phyloP scores from a whole-genome alignment of 2,888 invertebrate species.

The Lasioglossum zephyrum region DNA sequence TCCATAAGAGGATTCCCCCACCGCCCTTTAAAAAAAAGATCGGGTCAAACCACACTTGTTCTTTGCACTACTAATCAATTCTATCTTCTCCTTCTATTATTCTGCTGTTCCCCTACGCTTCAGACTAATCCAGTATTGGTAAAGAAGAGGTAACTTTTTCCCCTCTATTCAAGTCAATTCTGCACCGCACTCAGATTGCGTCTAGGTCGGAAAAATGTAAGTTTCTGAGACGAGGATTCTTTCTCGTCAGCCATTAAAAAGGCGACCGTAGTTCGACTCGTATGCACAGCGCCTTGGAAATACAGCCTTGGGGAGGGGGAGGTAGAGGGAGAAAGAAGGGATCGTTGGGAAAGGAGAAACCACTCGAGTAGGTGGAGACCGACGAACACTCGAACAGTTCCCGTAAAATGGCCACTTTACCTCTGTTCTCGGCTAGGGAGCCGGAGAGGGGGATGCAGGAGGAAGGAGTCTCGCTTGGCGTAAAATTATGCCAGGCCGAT shows the following conservation, averaged over 20 bases:
- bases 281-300: neutral
- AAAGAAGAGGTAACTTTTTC: too few species aligned
- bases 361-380: neutral
- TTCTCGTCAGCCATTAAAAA: neutral
- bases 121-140: too few species aligned
- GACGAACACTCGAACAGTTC: neutral
- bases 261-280: slow-evolving; percentile 5
- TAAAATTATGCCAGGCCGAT: slow-evolving; percentile 26
- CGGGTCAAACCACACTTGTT: too few species aligned
- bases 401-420: slow-evolving; percentile 25
- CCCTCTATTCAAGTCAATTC: too few species aligned
- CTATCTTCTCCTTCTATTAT: too few species aligned
- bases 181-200: neutral
- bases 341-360: neutral
- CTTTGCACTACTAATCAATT: too few species aligned
- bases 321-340: neutral
- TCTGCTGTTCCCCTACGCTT: too few species aligned
- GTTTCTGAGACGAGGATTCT: neutral
- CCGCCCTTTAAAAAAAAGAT: too few species aligned
- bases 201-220: neutral
- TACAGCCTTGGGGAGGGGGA: neutral
- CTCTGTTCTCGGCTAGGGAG: neutral
- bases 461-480: neutral
- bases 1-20: too few species aligned
- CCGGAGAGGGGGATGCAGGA: neutral